Percentiles rank a stretch among this genome's conserved stretches.
Evolutionary conservation across 1,140 invertebrate genomes (phyloP).

Genomic region (Polypedilum vanderplanki): DNA sequence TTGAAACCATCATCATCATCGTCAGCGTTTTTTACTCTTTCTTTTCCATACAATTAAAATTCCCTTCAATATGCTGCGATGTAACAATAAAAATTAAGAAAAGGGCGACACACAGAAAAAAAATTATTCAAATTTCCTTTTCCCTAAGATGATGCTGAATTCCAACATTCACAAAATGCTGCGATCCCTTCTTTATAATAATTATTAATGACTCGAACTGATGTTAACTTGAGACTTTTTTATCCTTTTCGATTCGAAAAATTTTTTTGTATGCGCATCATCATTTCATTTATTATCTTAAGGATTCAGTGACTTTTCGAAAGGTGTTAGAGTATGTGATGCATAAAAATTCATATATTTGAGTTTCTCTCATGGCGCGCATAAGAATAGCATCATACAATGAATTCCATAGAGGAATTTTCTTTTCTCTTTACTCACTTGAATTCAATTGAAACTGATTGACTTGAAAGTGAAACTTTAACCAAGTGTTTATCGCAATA

Average conservation of each 20-base stretch:
- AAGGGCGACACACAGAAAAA: slow-evolving; percentile 2
- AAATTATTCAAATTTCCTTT: background rate
- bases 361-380: no score
- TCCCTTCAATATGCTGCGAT: no score
- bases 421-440: no score
- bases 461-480: no score
- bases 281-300: background rate
- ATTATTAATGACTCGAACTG: background rate
- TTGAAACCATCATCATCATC: background rate
- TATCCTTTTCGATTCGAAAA: background rate
- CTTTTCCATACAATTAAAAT: background rate
- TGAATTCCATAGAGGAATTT: no score
- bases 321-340: background rate
- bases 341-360: no score
- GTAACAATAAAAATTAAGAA: slow-evolving; percentile 1
- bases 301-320: background rate
- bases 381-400: no score
- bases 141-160: no score
- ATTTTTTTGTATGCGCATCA: background rate
- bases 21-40: background rate
- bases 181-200: background rate
- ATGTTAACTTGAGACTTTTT: slow-evolving; percentile 3
- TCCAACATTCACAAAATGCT: no score
- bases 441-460: no score
- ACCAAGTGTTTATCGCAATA: no score